phyloP scores from a whole-genome alignment of 2,113 vertebrate species.

The Rhagologus leucostigma region DNA sequence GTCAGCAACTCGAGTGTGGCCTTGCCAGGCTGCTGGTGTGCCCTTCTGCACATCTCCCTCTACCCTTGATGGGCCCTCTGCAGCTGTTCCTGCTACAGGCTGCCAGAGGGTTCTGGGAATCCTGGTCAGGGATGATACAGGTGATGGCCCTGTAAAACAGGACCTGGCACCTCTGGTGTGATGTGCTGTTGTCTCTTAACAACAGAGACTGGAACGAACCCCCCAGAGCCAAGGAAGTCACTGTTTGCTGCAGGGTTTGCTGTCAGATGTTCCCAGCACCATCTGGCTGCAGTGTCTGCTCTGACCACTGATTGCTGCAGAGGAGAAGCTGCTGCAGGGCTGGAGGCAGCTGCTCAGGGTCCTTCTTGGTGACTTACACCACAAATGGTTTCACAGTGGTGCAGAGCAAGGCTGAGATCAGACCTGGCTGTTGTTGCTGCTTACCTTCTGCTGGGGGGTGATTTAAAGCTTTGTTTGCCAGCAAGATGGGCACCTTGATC shows the following conservation, averaged over 20 bases:
- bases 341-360: not conserved
- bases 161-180: not conserved
- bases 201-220: not conserved
- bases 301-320: not conserved
- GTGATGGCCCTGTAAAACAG: not conserved
- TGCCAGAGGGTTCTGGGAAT: not conserved
- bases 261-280: not conserved
- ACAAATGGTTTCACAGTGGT: accelerated
- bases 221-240: not conserved
- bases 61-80: not conserved
- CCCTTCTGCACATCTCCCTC: not conserved
- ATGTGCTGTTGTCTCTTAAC: not conserved
- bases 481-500: not conserved
- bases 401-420: not conserved
- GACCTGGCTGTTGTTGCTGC: not conserved
- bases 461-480: not conserved
- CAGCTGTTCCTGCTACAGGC: not conserved
- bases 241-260: not conserved
- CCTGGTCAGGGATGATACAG: not conserved
- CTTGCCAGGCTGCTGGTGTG: not conserved
- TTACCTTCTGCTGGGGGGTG: not conserved
- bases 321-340: not conserved
- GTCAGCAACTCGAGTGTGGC: accelerated
- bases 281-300: not conserved
- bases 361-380: not conserved